Evolutionary conservation across 2,888 invertebrate genomes (phyloP), one percentile per base, ranked within the genome.

Genomic region (Amphipoea lucens): DNA sequence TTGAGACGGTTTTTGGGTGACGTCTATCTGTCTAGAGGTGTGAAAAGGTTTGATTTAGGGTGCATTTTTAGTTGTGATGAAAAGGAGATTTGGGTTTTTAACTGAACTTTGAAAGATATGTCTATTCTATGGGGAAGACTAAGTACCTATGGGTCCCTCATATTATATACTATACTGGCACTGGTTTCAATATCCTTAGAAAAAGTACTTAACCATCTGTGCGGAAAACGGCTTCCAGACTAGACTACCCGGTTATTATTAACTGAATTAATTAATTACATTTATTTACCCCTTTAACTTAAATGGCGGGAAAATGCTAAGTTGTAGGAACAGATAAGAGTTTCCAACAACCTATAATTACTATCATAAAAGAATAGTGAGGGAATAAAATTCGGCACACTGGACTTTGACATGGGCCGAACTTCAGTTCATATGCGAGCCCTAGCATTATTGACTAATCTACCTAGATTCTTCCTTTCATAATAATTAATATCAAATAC

Each of bases 1-100:
- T 85, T 78, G 40, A 68, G 4, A 12, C 4, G 40, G 73, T 65
- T 68, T 36, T 79, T 69, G 4, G n/a, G 14, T 7, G 51, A 20
- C 12, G 9, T 42, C 12, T n/a, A 36, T 48, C 14, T 36, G n/a
- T 79, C 20, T 48, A 60, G 29, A 82, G 60, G 51, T 71, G 54
- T 74, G 45, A 42, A 70, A 60, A 42, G 29, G 17, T 48, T 68
- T 62, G 42, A 78, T 68, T 63, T n/a, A 11, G 12, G 40, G 12
- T 1, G 17, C 5, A n/a, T 60, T 67, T 79, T 20, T 6, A 6
- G 29, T 14, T 4, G 20, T 2, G 2, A 3, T 57, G 5, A 9
- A 17, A 11, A 36, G 5, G 5, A 40, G 23, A 14, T 23, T 23
- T 36, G 0, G 2, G 23, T 17, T 54, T 40, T 70, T 2, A 54